Conservation (phyloP, 2,888 invertebrate genomes). For the Epirrhoe tristata region DNA sequence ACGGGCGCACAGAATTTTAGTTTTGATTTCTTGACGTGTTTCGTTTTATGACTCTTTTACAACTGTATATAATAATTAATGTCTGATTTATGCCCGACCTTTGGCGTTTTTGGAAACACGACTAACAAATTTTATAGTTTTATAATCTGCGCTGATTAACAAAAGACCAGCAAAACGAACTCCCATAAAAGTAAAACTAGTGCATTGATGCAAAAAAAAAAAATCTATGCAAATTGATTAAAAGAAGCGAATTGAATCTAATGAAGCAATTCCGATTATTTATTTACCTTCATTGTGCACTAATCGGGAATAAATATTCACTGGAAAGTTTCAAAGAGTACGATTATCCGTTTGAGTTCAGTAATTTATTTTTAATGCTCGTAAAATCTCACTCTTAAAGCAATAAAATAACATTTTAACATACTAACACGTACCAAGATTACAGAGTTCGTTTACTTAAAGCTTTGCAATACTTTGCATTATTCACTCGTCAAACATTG, state of each 20-base stretch:
- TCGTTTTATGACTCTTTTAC: constrained; percentile 59
- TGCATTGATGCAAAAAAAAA: constrained; percentile 6
- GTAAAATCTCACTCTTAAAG: constrained; percentile 82
- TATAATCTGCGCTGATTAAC: constrained; percentile 57
- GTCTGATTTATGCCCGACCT: constrained; percentile 61
- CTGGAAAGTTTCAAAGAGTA: constrained; percentile 67
- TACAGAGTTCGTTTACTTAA: constrained; percentile 64
- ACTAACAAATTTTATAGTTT: constrained; percentile 57
- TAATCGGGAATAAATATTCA: constrained; percentile 74
- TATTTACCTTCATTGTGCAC: constrained; percentile 68
- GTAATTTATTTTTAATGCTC: constrained; percentile 83
- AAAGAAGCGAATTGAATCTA: constrained; percentile 33
- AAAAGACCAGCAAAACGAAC: constrained; percentile 9
- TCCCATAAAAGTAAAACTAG: neutral
- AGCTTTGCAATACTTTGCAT: constrained; percentile 54
- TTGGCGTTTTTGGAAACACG: constrained; percentile 55
- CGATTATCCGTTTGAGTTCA: constrained; percentile 68
- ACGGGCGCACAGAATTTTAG: constrained; percentile 49
- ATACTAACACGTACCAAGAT: constrained; percentile 67
- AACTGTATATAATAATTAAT: constrained; percentile 60
- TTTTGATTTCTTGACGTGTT: constrained; percentile 51
- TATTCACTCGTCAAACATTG: constrained; percentile 73
- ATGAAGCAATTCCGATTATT: constrained; percentile 58
- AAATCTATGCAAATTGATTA: neutral
- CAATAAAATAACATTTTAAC: constrained; percentile 82